Conservation (phyloP, 1,140 invertebrate genomes). For the Coenobita brevimanus region DNA sequence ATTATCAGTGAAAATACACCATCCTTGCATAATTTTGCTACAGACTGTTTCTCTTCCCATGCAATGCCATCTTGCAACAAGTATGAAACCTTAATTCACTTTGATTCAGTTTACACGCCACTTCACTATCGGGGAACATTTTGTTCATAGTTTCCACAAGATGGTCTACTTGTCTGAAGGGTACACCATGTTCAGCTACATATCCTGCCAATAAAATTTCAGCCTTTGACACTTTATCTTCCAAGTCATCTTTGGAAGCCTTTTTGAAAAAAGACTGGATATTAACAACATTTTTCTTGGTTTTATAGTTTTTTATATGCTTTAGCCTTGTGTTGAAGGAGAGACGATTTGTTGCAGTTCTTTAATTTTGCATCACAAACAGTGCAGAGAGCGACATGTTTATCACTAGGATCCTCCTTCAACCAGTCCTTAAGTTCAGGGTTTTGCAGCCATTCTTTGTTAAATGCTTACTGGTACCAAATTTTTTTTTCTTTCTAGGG, state of each 20-base stretch:
- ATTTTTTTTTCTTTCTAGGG: slow-evolving; percentile 19
- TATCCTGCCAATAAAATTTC: slow-evolving; percentile 14
- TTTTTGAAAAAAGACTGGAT: slow-evolving; percentile 2
- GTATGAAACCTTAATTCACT: slow-evolving; percentile 24
- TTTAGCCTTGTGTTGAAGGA: slow-evolving; percentile 33
- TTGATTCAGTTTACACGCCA: not conserved
- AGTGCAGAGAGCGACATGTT: not conserved
- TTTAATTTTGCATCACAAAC: slow-evolving; percentile 28
- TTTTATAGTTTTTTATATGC: slow-evolving; percentile 26
- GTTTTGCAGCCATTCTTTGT: not conserved
- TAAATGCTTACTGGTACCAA: slow-evolving; percentile 18
- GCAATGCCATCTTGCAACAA: slow-evolving; percentile 37
- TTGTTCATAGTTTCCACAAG: slow-evolving; percentile 30
- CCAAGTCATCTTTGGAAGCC: not conserved
- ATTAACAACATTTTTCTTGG: slow-evolving; percentile 10
- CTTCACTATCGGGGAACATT: slow-evolving; percentile 33
- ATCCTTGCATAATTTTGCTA: slow-evolving; percentile 20
- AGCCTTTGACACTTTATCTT: slow-evolving; percentile 28
- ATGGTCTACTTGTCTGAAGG: slow-evolving; percentile 29
- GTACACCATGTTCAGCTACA: slow-evolving; percentile 25
- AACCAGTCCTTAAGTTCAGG: slow-evolving; percentile 23
- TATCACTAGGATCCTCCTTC: slow-evolving; percentile 27
- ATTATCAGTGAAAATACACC: slow-evolving; percentile 27
- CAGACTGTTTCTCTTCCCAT: slow-evolving; percentile 28
- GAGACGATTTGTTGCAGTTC: slow-evolving; percentile 28